phyloP scores from a whole-genome alignment of 2,888 invertebrate species.

The Malachius bipustulatus region DNA sequence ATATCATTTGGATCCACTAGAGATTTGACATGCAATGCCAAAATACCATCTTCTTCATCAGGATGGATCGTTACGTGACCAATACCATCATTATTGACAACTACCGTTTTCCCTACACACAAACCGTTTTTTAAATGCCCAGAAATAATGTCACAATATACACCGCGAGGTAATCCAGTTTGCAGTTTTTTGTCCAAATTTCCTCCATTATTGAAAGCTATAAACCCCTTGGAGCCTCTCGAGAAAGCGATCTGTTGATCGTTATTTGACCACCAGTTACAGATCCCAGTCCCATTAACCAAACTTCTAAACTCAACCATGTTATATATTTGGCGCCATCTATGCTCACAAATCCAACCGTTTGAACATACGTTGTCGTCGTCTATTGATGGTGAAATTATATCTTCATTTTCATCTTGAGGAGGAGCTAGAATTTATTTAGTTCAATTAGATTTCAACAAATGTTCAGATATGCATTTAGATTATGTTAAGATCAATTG shows the following conservation, averaged over 20 bases:
- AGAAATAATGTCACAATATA: slow-evolving; percentile 76
- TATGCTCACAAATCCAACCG: slow-evolving; percentile 77
- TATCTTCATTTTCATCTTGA: slow-evolving; percentile 43
- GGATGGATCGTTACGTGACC: slow-evolving; percentile 45
- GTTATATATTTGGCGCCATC: slow-evolving; percentile 69
- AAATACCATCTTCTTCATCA: slow-evolving; percentile 51
- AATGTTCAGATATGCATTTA: no score
- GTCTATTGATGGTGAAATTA: slow-evolving; percentile 53
- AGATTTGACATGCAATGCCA: slow-evolving; percentile 51
- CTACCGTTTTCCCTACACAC: slow-evolving; percentile 55
- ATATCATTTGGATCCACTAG: no score
- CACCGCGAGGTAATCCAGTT: slow-evolving; percentile 62
- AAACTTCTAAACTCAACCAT: slow-evolving; percentile 67
- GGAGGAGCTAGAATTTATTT: slow-evolving; percentile 49
- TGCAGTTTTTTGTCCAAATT: slow-evolving; percentile 48
- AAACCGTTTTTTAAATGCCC: slow-evolving; percentile 45
- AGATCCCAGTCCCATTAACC: slow-evolving; percentile 35
- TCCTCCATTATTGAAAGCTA: slow-evolving; percentile 62
- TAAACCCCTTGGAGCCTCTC: slow-evolving; percentile 55
- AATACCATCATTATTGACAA: slow-evolving; percentile 46
- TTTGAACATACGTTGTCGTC: slow-evolving; percentile 51
- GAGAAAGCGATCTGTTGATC: slow-evolving; percentile 77
- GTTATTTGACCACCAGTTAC: slow-evolving; percentile 72
- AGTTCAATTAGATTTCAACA: no score
- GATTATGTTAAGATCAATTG: no score